Conservation (phyloP, 2,113 vertebrate species). For the Xyrauchen texanus region DNA sequence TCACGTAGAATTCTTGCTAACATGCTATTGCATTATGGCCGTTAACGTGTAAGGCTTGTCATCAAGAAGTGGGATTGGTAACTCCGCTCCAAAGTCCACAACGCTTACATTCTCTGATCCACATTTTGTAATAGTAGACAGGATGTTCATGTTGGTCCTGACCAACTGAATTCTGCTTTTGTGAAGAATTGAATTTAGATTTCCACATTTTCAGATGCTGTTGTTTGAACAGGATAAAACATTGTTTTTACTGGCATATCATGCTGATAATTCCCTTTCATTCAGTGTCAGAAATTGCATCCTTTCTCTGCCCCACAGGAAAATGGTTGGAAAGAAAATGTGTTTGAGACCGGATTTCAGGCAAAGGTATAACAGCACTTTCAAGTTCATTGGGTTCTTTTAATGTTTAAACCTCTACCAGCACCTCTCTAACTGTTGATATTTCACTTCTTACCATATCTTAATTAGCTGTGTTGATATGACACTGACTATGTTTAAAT, state of each 20-base stretch:
- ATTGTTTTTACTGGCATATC: not conserved
- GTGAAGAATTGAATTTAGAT: too few relatives aligned
- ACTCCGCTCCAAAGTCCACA: too few relatives aligned
- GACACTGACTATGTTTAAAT: slow-evolving; percentile 6
- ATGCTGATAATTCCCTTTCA: slow-evolving; percentile 11
- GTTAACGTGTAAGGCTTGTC: too few relatives aligned
- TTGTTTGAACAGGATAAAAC: too few relatives aligned
- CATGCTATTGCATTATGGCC: too few relatives aligned
- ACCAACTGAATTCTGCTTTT: too few relatives aligned
- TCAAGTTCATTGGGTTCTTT: slow-evolving; percentile 28
- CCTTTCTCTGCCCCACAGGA: slow-evolving; percentile 78
- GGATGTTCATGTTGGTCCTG: too few relatives aligned
- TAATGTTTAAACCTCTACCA: not conserved
- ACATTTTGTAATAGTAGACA: too few relatives aligned
- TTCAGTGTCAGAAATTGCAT: slow-evolving; percentile 29
- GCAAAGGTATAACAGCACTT: slow-evolving; percentile 80
- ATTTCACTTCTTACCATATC: slow-evolving; percentile 3
- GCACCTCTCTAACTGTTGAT: not conserved
- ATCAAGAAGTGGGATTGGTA: too few relatives aligned
- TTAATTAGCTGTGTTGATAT: slow-evolving; percentile 34
- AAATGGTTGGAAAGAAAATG: slow-evolving; percentile 89
- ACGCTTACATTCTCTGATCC: too few relatives aligned
- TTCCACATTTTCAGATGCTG: too few relatives aligned
- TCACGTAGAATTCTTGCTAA: too few relatives aligned
- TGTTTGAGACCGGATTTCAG: slow-evolving; percentile 92